Evolutionary conservation across 2,113 vertebrate genomes (phyloP), one percentile per base, ranked within the genome.

Genomic region (Heterotis niloticus): DNA sequence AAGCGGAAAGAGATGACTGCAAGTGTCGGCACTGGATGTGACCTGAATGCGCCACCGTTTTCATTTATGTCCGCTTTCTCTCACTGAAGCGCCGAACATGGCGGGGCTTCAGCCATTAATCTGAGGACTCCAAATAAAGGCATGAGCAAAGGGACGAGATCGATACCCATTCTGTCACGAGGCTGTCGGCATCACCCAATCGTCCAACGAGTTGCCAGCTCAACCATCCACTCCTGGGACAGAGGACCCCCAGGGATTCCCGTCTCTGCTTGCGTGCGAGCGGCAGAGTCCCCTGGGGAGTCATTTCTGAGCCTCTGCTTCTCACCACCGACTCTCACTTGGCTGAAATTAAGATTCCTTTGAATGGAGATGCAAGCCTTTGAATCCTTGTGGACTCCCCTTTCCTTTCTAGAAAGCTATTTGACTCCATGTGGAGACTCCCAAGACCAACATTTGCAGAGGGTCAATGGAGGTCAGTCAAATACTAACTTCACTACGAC

Each of bases 111-210:
- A 68, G 14, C 23, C 10, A 28, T 62, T 14, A 7, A 68, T 68
- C 4, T 68, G 14, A 24, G 23, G 11, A 76, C 44, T 76, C 34
- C 29, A 20, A 67, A 79, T 84, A 83, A 62, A 84, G 81, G 81
- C 82, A 84, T 81, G 72, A 81, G 73, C 85, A 79, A 82, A 81
- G 76, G 76, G 81, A 70, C 51, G 67, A 56, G 84, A 89, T 88
- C 81, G 64, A 91, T 87, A 87, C 75, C 75, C 76, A 76, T 81
- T 82, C 88, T 78, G 80, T 82, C 83, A 85, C 82, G 81, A 66
- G 72, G 80, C 76, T 75, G 66, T 78, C 65, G 81, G 64, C 84
- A 82, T 89, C 88, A 86, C 82, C 81, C 86, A 88, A 84, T 90
- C 87, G 78, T 76, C 79, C 68, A 11, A 17, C 76, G 81, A 77